A percentile compares a stretch with the other conserved stretches of the same genome.
Conservation (phyloP, 2,797 vertebrate genomes). For the Yasuhikotakia modesta region DNA sequence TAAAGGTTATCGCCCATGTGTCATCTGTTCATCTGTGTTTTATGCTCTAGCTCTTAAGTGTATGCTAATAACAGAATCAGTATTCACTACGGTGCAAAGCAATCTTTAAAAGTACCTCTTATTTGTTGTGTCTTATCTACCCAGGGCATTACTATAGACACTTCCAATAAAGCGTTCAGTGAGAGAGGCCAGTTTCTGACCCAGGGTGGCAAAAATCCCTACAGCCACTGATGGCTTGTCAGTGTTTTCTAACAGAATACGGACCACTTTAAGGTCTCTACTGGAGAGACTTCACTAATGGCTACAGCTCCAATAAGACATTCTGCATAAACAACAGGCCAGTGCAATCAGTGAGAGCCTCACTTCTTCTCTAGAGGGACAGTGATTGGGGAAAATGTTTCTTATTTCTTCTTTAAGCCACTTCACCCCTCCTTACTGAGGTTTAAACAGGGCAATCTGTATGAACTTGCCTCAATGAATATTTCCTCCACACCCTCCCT, state of each 20-base stretch:
- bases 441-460: slow-evolving; percentile 45
- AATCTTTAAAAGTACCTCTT: too few relatives aligned
- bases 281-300: slow-evolving; percentile 58
- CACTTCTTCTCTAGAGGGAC: slow-evolving; percentile 37
- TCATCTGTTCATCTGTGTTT: too few relatives aligned
- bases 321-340: slow-evolving; percentile 66
- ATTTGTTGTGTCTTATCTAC: too few relatives aligned
- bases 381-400: slow-evolving; percentile 50
- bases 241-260: neutral
- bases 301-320: slow-evolving; percentile 55
- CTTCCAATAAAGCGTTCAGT: slow-evolving; percentile 27
- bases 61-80: too few relatives aligned
- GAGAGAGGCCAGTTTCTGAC: slow-evolving; percentile 14
- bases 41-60: too few relatives aligned
- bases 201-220: slow-evolving; percentile 5
- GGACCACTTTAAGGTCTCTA: slow-evolving; percentile 61
- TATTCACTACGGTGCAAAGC: too few relatives aligned
- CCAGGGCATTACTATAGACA: slow-evolving; percentile 15
- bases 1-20: too few relatives aligned
- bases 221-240: neutral
- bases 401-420: slow-evolving; percentile 36
- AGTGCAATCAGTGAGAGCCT: slow-evolving; percentile 62
- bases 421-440: slow-evolving; percentile 45
- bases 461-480: slow-evolving; percentile 13
- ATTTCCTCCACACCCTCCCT: slow-evolving; percentile 4